phyloP scores from a whole-genome alignment of 2,797 vertebrate genomes.

The Crenichthys baileyi region DNA sequence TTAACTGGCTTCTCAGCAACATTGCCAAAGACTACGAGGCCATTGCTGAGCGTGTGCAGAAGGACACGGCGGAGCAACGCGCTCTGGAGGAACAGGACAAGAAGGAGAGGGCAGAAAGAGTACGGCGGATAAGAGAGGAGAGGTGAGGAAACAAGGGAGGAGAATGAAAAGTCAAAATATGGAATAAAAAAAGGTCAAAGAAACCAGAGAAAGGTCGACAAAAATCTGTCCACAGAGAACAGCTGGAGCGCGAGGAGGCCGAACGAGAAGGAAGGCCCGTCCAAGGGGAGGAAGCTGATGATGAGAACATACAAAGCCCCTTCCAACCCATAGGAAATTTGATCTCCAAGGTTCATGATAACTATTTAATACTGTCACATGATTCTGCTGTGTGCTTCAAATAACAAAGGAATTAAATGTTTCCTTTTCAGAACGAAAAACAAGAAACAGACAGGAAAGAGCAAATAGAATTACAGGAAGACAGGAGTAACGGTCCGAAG shows the following conservation, averaged over 20 bases:
- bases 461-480: constrained; percentile 59
- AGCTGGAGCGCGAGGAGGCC: constrained; percentile 83
- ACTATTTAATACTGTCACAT: neutral
- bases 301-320: constrained; percentile 81
- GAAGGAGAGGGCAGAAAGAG: constrained; percentile 88
- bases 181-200: neutral
- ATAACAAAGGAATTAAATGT: neutral
- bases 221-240: constrained; percentile 69
- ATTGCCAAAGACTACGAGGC: constrained; percentile 94
- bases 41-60: constrained; percentile 91
- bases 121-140: constrained; percentile 87
- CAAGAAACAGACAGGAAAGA: constrained; percentile 81
- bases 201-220: constrained; percentile 8
- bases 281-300: constrained; percentile 76
- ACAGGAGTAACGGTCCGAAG: constrained; percentile 43
- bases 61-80: constrained; percentile 89
- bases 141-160: constrained; percentile 78
- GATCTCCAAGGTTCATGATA: constrained; percentile 81
- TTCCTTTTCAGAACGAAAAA: constrained; percentile 83
- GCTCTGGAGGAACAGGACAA: constrained; percentile 91
- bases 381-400: neutral
- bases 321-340: constrained; percentile 90
- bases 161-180: neutral
- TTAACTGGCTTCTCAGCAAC: constrained; percentile 91
- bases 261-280: constrained; percentile 74